These are phyloP conservation scores for Psettodes erumei DNA, from an alignment of 2,113 vertebrate genomes.

Conservation along the genomic window DNA sequence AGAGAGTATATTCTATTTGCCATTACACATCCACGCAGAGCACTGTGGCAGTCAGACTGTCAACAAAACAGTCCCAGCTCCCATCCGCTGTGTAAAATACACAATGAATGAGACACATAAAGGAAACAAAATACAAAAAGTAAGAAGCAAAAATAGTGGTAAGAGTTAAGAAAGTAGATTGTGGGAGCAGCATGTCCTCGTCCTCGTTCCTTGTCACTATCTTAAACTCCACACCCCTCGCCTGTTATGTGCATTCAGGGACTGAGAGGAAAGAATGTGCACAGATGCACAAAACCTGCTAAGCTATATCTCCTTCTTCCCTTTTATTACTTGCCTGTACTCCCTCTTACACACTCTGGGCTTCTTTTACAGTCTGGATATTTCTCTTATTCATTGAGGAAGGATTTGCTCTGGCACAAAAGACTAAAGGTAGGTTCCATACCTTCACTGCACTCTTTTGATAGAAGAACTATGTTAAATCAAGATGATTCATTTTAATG, in stretches of 20 bases:
- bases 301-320: slow-evolving; percentile 27
- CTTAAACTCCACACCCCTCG: slow-evolving; percentile 30
- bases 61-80: not conserved
- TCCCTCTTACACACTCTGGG: slow-evolving; percentile 10
- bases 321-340: slow-evolving; percentile 21
- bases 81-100: not conserved
- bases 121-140: not conserved
- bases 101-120: no score
- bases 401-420: slow-evolving; percentile 91
- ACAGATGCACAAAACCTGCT: slow-evolving; percentile 48
- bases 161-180: slow-evolving; percentile 45
- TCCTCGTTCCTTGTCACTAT: slow-evolving; percentile 13
- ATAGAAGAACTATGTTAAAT: not conserved
- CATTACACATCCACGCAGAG: not conserved
- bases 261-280: slow-evolving; percentile 27
- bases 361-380: slow-evolving; percentile 86
- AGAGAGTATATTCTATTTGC: not conserved
- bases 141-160: slow-evolving; percentile 3
- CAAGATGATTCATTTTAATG: not conserved
- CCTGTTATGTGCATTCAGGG: slow-evolving; percentile 32
- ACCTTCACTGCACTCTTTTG: not conserved
- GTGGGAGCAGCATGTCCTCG: slow-evolving; percentile 27
- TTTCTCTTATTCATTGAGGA: slow-evolving; percentile 90
- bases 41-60: not conserved
- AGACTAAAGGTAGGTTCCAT: slow-evolving; percentile 87